Evolutionary conservation across 2,113 vertebrate genomes (phyloP).

Genomic region (Gadus chalcogrammus): DNA sequence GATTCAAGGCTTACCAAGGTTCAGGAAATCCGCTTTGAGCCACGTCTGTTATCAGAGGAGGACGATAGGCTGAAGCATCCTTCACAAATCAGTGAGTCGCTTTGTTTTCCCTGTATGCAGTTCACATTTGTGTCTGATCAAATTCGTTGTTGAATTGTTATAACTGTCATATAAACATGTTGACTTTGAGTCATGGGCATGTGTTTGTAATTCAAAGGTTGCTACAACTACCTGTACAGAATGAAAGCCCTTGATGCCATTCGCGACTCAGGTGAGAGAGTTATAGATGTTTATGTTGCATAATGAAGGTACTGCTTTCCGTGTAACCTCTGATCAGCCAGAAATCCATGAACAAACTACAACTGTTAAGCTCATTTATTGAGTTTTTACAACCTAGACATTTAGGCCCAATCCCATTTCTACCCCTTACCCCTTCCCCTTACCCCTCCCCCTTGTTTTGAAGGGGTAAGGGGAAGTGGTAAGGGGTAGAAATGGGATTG

Average conservation of each 20-base stretch:
- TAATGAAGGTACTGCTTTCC: too few relatives aligned
- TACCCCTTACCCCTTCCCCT: too few relatives aligned
- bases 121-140: background rate
- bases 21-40: conserved; percentile 89
- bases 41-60: conserved; percentile 79
- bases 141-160: background rate
- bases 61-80: conserved; percentile 80
- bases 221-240: conserved; percentile 91
- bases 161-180: background rate
- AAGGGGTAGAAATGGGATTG: too few relatives aligned
- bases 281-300: too few relatives aligned
- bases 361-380: too few relatives aligned
- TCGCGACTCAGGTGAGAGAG: conserved; percentile 79
- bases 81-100: conserved; percentile 70
- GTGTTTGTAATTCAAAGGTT: conserved; percentile 67
- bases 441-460: too few relatives aligned
- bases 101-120: background rate
- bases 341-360: too few relatives aligned
- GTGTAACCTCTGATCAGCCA: too few relatives aligned
- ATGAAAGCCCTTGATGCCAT: conserved; percentile 96
- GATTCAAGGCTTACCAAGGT: conserved; percentile 85
- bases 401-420: too few relatives aligned
- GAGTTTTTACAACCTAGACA: too few relatives aligned
- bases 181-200: background rate
- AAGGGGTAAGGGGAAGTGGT: too few relatives aligned